Evolutionary conservation across 2,888 invertebrate genomes (phyloP), one percentile per base, ranked within the genome.

Genomic region (Amphipyra tragopoginis): DNA sequence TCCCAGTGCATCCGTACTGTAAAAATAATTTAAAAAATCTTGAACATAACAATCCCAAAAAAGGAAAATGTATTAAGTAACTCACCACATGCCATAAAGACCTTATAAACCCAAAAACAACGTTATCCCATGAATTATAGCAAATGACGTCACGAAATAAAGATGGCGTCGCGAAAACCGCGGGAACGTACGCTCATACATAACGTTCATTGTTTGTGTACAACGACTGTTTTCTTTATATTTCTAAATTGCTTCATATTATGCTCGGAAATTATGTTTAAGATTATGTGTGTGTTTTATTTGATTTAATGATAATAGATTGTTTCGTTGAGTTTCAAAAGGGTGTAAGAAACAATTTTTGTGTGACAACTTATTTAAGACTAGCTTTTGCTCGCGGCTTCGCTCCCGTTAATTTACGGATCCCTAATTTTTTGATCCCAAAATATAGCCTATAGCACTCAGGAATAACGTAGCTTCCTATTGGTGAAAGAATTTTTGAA

Each of bases 121-220:
- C 40, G 33, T 26, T 56, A 49, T 13, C 33, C 47, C 14, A 8
- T 64, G 47, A 70, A 39, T 56, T 56, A 50, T 34, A 48, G 7
- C 38, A 6, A 50, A 44, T 67, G 62, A 67, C 55, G 58, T 62
- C 52, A 68, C 56, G 36, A 59, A 60, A 74, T 42, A 64, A 74
- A 74, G 53, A 72, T 72, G 70, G 75, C 75, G 65, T 1, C n/a
- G 38, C 14, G 54, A 42, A 52, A 42, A 55, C 52, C 56, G 60
- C 58, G 59, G 56, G 43, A 66, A 72, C 43, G 26, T 59, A 59
- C 39, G 70, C 53, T 51, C 59, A 56, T 61, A 75, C 59, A 56
- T 61, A 75, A 65, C 53, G 26, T 59, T 47, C 42, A 59, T 65
- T 57, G 62, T 65, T 48, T 36, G 53, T 57, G 29, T 29, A 66